A percentile compares a stretch with the other conserved stretches of the same genome.
These are phyloP conservation scores for Noctua pronuba DNA, from an alignment of 2,888 invertebrate genomes.

Conservation along the genomic window DNA sequence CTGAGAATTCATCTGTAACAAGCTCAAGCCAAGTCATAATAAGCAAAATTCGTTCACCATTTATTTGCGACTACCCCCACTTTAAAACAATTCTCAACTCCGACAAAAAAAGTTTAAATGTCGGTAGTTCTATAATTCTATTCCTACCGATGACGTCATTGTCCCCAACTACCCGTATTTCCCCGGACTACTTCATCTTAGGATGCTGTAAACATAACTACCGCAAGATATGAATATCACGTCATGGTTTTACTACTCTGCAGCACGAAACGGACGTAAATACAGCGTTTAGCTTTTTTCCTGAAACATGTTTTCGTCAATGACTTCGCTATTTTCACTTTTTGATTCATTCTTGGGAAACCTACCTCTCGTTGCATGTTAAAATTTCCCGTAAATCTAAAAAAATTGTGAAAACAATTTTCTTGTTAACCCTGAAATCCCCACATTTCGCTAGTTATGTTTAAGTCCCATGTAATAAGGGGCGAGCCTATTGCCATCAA, in stretches of 20 bases:
- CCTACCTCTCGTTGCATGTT: not conserved
- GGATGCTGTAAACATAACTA: slow-evolving; percentile 15
- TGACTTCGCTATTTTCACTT: not conserved
- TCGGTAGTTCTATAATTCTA: slow-evolving; percentile 31
- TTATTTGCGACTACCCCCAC: slow-evolving; percentile 20
- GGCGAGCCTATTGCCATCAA: too few species aligned
- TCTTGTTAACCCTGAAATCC: not conserved
- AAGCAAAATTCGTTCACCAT: not conserved
- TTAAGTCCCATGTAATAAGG: too few species aligned
- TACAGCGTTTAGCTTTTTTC: slow-evolving; percentile 14
- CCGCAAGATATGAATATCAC: slow-evolving; percentile 14
- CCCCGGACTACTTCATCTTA: slow-evolving; percentile 29
- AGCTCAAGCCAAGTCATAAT: not conserved
- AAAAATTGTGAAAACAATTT: not conserved
- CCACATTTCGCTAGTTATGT: too few species aligned
- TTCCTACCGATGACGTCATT: slow-evolving; percentile 46
- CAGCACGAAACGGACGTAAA: slow-evolving; percentile 11
- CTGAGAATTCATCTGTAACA: not conserved
- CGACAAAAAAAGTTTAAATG: slow-evolving; percentile 21
- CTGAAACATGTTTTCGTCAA: slow-evolving; percentile 19
- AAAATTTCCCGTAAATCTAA: not conserved
- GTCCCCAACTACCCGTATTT: slow-evolving; percentile 19
- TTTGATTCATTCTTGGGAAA: not conserved
- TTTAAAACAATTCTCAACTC: slow-evolving; percentile 22
- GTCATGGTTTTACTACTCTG: slow-evolving; percentile 34